Conservation (phyloP, 2,888 invertebrate genomes). For the Hylaea fasciaria region DNA sequence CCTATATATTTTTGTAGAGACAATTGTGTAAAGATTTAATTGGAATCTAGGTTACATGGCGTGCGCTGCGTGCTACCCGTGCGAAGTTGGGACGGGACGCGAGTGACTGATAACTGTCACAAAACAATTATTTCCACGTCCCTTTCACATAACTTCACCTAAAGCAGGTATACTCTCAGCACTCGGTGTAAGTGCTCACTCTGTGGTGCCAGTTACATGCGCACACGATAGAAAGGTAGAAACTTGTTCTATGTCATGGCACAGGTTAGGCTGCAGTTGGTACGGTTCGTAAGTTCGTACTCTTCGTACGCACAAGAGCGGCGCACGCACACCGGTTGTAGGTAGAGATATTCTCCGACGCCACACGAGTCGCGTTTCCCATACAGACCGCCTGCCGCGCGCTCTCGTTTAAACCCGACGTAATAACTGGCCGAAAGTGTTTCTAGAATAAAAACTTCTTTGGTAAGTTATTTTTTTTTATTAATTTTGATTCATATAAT, state of each 20-base stretch:
- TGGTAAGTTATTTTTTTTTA: neutral
- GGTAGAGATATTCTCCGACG: neutral
- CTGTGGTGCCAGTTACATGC: conserved; percentile 1
- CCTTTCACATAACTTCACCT: too few relatives aligned
- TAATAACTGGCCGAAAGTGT: neutral
- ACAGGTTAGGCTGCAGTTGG: conserved; percentile 10
- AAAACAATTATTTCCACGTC: too few relatives aligned
- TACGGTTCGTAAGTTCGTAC: neutral
- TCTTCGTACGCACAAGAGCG: conserved; percentile 1
- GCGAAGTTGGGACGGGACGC: too few relatives aligned
- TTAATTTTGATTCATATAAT: neutral
- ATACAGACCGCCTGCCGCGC: neutral
- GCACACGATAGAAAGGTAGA: conserved; percentile 12
- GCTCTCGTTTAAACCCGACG: neutral
- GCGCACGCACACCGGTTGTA: neutral
- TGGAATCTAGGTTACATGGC: too few relatives aligned
- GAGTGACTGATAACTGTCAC: too few relatives aligned
- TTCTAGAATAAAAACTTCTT: neutral
- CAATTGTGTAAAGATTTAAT: too few relatives aligned
- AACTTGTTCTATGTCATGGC: conserved; percentile 12
- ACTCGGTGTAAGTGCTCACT: neutral
- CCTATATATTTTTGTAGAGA: too few relatives aligned
- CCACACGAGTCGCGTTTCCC: neutral
- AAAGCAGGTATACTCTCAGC: too few relatives aligned
- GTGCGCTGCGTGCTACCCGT: too few relatives aligned